Percentiles rank a stretch among this genome's conserved stretches.
Conservation (phyloP, 2,797 vertebrate species). For the Carcharodon carcharias region DNA sequence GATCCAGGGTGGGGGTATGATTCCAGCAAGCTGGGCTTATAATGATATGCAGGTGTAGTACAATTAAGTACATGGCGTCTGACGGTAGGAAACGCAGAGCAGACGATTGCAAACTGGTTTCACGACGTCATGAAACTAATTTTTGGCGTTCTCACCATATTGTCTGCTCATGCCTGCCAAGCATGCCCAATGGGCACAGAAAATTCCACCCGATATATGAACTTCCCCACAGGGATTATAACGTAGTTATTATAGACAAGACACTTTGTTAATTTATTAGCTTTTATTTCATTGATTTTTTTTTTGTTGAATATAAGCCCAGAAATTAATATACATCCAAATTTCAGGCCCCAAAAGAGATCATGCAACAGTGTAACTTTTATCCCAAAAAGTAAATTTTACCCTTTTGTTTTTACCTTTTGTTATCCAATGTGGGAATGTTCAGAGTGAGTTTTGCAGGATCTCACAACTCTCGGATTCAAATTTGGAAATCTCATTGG, state of each 20-base stretch:
- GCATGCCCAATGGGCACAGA: too few relatives aligned
- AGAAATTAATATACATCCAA: neutral
- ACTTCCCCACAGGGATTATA: too few relatives aligned
- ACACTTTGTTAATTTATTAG: neutral
- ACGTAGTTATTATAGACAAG: neutral
- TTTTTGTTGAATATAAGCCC: neutral
- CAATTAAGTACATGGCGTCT: too few relatives aligned
- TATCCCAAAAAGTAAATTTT: neutral
- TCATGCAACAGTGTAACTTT: neutral
- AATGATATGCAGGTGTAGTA: too few relatives aligned
- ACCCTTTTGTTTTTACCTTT: neutral
- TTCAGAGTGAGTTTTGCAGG: neutral
- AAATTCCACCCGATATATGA: too few relatives aligned
- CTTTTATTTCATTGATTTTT: neutral
- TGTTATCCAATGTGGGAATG: neutral
- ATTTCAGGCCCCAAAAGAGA: neutral
- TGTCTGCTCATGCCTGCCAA: too few relatives aligned
- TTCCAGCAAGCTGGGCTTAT: too few relatives aligned
- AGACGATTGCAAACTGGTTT: too few relatives aligned
- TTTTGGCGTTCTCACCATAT: too few relatives aligned
- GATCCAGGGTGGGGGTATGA: too few relatives aligned
- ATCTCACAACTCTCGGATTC: neutral
- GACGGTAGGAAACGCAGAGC: too few relatives aligned
- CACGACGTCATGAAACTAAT: too few relatives aligned
- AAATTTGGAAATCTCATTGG: neutral